Evolutionary conservation across 2,797 vertebrate genomes (phyloP).

Genomic region (Phyllotis vaccarum): DNA sequence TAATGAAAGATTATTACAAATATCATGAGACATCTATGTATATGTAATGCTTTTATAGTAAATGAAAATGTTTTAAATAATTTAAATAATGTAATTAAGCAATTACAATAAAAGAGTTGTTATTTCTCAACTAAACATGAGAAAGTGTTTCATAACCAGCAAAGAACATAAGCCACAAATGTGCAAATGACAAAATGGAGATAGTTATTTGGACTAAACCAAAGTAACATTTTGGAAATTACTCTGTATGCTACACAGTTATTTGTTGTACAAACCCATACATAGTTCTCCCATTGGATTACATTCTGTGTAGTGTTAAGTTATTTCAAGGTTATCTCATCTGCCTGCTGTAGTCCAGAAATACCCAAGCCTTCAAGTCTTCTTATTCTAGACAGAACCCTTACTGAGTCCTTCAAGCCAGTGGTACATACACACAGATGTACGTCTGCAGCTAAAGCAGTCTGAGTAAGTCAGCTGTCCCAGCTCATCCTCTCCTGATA

Average conservation of each 20-base stretch:
- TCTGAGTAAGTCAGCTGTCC: background rate
- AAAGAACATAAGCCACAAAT: conserved; percentile 32
- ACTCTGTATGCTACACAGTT: background rate
- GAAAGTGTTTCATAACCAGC: background rate
- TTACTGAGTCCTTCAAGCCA: background rate
- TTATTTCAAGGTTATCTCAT: conserved; percentile 18
- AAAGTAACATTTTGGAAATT: conserved; percentile 7
- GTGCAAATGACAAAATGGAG: background rate
- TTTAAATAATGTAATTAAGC: conserved; percentile 36
- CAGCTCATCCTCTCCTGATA: background rate
- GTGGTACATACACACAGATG: background rate
- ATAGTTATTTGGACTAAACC: background rate
- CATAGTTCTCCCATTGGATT: background rate
- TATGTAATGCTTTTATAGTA: conserved; percentile 41
- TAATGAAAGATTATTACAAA: conserved; percentile 51
- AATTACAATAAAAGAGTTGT: conserved; percentile 17
- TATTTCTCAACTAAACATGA: background rate
- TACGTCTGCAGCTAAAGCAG: background rate
- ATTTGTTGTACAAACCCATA: background rate
- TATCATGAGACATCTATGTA: conserved; percentile 37
- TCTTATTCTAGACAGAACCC: background rate
- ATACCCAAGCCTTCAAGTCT: background rate
- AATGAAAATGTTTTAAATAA: conserved; percentile 31
- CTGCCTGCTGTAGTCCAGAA: background rate
- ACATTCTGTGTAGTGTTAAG: background rate